Evolutionary conservation across 2,888 invertebrate genomes (phyloP).

Genomic region (Pediacus dermestoides): DNA sequence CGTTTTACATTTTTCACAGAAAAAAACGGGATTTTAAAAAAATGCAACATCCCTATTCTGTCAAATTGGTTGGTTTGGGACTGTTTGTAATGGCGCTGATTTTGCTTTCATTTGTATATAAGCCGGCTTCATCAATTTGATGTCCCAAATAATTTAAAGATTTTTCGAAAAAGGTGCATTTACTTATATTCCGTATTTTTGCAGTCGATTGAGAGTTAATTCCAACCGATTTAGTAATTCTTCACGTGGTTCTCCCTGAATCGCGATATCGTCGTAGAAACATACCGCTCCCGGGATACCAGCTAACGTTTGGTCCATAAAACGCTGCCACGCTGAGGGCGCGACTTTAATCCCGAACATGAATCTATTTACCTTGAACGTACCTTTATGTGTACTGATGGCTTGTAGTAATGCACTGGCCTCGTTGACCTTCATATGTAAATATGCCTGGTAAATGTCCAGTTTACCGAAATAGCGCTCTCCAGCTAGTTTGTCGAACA

Average conservation of each 20-base stretch:
- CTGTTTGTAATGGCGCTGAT: not conserved
- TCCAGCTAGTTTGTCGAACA: not conserved
- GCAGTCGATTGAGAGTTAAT: not conserved
- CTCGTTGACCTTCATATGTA: conserved; percentile 1
- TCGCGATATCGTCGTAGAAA: conserved; percentile 37
- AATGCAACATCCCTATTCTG: too few relatives aligned
- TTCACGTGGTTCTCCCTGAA: conserved; percentile 25
- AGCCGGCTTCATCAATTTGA: not conserved
- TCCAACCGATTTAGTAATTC: conserved; percentile 7
- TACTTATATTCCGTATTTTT: not conserved
- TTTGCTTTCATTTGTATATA: not conserved
- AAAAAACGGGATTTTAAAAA: too few relatives aligned
- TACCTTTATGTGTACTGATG: conserved; percentile 32
- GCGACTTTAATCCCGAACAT: conserved; percentile 36
- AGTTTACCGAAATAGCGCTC: not conserved
- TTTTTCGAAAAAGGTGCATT: not conserved
- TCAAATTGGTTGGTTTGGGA: not conserved
- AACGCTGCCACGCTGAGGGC: conserved; percentile 33
- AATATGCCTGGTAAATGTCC: not conserved
- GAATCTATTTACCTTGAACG: conserved; percentile 34
- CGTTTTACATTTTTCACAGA: too few relatives aligned
- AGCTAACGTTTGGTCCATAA: conserved; percentile 35
- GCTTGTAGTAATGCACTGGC: conserved; percentile 11
- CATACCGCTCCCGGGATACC: conserved; percentile 30
- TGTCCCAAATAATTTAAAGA: not conserved